Base-by-base conservation (phyloP, 2,888 invertebrate genomes). In the Yponomeuta malinellus region DNA sequence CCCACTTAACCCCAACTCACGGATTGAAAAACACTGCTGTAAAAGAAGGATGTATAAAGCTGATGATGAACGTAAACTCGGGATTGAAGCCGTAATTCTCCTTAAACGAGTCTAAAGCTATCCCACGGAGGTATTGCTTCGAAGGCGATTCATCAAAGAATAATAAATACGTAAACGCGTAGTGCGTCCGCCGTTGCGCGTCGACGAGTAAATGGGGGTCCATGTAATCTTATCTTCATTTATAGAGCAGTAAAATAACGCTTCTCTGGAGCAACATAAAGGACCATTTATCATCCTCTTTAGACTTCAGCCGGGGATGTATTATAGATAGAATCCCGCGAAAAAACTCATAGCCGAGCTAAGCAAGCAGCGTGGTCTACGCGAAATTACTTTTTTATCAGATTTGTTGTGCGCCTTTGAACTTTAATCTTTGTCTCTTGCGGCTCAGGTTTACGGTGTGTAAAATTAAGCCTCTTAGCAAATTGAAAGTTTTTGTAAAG, bases 201-300 rank as follows among this genome's bases (percentile, higher is more conserved):
- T 81, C 80, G 81, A 78, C 79, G 82, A 79, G 82, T 83, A 83
- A 86, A 87, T 85, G 79, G 80, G 77, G 81, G 81, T 81, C 78
- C 78, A 78, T 76, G 83, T 83, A 86, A 87, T 86, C 86, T 88
- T 90, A 89, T 88, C 87, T 84, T 88, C 86, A 86, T 88, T 88
- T 88, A 89, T 87, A 86, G 88, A 84, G 84, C 85, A 85, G 85
- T 88, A 85, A 88, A 89, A 88, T 88, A 88, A 87, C 83, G 82
- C 80, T 82, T 78, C 80, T 74, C 76, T 80, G 78, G 83, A 83
- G 82, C 83, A 85, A 84, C 82, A 87, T 86, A 87, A 85, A 84
- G 81, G 81, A 74, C 81, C 82, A 85, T 88, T 89, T 88, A 89
- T 88, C 86, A 88, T 87, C 84, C 83, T 80, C 83, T 84, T 81